Conservation (phyloP, 2,113 vertebrate genomes). For the Misgurnus mizolepis region DNA sequence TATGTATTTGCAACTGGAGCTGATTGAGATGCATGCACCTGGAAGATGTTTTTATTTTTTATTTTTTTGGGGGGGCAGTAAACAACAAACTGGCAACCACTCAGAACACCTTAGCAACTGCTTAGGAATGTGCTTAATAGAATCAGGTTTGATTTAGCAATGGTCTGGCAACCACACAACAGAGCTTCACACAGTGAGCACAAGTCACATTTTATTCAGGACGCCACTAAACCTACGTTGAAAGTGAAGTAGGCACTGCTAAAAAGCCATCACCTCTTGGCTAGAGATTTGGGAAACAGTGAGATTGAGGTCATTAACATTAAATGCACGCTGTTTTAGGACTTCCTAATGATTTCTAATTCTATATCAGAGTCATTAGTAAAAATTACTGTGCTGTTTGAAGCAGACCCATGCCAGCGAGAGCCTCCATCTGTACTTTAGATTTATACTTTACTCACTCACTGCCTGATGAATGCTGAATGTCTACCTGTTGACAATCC, state of each 20-base stretch:
- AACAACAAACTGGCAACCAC: neutral
- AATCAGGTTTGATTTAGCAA: no score
- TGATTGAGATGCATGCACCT: no score
- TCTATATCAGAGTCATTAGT: conserved; percentile 22
- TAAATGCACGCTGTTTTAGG: conserved; percentile 1
- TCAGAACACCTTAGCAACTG: neutral
- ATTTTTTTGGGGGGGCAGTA: no score
- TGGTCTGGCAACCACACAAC: no score
- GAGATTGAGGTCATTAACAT: neutral
- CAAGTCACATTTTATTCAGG: neutral
- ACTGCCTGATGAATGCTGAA: conserved; percentile 24
- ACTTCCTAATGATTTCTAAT: conserved; percentile 31
- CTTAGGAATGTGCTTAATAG: no score
- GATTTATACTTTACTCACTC: neutral
- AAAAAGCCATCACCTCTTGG: neutral
- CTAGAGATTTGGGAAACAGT: neutral
- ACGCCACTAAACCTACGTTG: neutral
- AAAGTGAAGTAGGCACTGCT: no score
- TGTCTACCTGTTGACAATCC: conserved; percentile 39
- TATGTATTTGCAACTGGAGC: no score
- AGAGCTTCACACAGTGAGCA: no score
- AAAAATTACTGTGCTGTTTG: conserved; percentile 21
- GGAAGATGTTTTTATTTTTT: no score
- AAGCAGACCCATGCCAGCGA: neutral
- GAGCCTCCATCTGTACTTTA: neutral